Evolutionary conservation across 1,140 invertebrate genomes (phyloP).

Genomic region (Chymomyza costata): DNA sequence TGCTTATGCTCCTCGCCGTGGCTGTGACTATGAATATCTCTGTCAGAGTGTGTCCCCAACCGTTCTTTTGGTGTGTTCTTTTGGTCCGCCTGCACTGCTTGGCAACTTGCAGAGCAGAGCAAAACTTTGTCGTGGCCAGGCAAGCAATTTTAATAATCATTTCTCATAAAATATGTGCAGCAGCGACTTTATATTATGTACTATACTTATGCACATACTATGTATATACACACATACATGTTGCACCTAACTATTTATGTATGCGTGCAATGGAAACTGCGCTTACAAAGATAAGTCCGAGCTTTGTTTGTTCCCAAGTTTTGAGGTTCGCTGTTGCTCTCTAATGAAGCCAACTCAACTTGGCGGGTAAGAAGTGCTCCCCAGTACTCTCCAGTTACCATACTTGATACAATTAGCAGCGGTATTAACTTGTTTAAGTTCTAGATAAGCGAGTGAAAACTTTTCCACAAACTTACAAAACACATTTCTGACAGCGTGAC

Average conservation of each 20-base stretch:
- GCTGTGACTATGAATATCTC: too few species aligned
- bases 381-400: constrained; percentile 44
- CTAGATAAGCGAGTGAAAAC: too few species aligned
- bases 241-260: constrained; percentile 21
- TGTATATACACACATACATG: constrained; percentile 25
- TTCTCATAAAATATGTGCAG: constrained; percentile 63
- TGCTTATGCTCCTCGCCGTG: too few species aligned
- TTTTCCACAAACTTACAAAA: constrained; percentile 13
- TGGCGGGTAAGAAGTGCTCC: too few species aligned
- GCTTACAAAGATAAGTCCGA: too few species aligned
- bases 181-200: too few species aligned
- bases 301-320: constrained; percentile 20
- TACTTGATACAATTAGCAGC: constrained; percentile 47
- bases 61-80: too few species aligned
- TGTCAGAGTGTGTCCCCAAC: too few species aligned
- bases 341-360: constrained; percentile 49
- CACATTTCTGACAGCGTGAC: too few species aligned
- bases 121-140: constrained; percentile 36
- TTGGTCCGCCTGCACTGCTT: constrained; percentile 12
- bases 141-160: constrained; percentile 70
- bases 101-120: too few species aligned
- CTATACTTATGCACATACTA: too few species aligned
- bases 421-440: too few species aligned
- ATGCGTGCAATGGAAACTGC: neutral
- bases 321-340: constrained; percentile 14